A percentile compares a stretch with the other conserved stretches of the same genome.
These are phyloP conservation scores for Onychorhynchus coronatus DNA, from an alignment of 2,113 vertebrate species.

Conservation along the genomic window DNA sequence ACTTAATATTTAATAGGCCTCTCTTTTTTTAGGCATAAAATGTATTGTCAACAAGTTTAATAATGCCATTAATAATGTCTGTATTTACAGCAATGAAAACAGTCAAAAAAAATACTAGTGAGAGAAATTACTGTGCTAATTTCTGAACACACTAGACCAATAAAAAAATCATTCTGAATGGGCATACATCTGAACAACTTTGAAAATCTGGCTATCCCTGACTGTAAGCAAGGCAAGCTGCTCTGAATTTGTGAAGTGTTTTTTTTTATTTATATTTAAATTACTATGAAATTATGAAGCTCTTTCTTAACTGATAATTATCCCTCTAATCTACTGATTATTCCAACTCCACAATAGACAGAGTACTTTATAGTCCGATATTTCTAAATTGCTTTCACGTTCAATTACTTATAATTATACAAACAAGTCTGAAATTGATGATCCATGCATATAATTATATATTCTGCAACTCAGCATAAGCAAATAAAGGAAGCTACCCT, in stretches of 20 bases:
- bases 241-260: background rate
- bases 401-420: constrained; percentile 70
- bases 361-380: constrained; percentile 26
- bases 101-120: background rate
- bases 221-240: background rate
- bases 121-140: background rate
- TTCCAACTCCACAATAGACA: constrained; percentile 24
- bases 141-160: background rate
- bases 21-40: background rate
- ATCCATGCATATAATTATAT: constrained; percentile 49
- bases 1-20: background rate
- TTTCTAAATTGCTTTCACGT: constrained; percentile 52
- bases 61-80: background rate
- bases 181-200: background rate
- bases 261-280: background rate
- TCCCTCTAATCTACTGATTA: constrained; percentile 53
- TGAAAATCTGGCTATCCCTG: background rate
- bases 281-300: background rate
- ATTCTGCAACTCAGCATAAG: constrained; percentile 49
- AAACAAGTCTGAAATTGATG: constrained; percentile 67
- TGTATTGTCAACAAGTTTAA: background rate
- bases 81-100: background rate
- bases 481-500: constrained; percentile 51
- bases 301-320: constrained; percentile 27
- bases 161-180: background rate